Conservation (phyloP, 2,888 invertebrate species). For the Zygogramma bicolorata region DNA sequence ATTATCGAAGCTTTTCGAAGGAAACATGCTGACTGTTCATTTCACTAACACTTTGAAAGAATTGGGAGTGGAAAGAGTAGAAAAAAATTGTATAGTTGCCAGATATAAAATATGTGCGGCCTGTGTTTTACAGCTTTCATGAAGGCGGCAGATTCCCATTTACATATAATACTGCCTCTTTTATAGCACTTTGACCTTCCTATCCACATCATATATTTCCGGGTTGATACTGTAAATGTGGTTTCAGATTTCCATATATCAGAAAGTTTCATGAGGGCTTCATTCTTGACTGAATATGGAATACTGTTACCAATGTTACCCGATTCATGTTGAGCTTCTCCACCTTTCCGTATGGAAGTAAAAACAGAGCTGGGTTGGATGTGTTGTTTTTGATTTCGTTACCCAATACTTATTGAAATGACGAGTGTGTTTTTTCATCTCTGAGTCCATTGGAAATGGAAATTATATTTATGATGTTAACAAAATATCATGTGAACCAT, state of each 20-base stretch:
- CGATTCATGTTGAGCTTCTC: neutral
- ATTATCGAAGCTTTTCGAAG: neutral
- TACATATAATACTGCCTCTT: slow-evolving; percentile 34
- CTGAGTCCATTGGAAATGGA: too few species aligned
- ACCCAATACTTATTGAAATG: too few species aligned
- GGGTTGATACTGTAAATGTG: slow-evolving; percentile 20
- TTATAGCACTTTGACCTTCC: slow-evolving; percentile 28
- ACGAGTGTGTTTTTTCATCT: too few species aligned
- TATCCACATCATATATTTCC: slow-evolving; percentile 25
- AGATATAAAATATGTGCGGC: slow-evolving; percentile 23
- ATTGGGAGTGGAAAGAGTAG: slow-evolving; percentile 22
- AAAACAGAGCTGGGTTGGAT: too few species aligned
- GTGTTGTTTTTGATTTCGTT: too few species aligned
- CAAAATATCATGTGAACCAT: too few species aligned
- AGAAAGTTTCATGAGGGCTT: neutral
- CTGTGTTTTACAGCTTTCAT: slow-evolving; percentile 34
- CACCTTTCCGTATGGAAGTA: neutral
- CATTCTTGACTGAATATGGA: neutral
- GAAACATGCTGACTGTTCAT: neutral
- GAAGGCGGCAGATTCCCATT: slow-evolving; percentile 30
- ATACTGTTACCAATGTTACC: neutral
- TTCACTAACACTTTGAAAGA: neutral
- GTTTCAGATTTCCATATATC: neutral
- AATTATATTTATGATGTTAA: too few species aligned
- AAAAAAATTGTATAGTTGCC: slow-evolving; percentile 31